Conservation (phyloP, 1,140 invertebrate species). For the Drosophila sp. region DNA sequence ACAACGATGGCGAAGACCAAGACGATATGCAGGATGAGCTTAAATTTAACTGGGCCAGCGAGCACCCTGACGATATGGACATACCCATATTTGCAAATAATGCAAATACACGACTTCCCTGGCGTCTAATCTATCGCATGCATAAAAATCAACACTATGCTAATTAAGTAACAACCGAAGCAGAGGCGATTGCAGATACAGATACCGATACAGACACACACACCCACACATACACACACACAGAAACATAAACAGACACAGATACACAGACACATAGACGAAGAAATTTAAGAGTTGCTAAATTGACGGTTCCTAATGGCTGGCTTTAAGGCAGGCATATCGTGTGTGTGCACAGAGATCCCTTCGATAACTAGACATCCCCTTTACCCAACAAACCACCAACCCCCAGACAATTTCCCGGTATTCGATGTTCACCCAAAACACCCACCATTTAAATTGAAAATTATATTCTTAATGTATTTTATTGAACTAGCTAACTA, state of each 20-base stretch:
- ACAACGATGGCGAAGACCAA: slow-evolving; percentile 23
- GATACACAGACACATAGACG: slow-evolving; percentile 49
- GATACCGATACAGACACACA: slow-evolving; percentile 12
- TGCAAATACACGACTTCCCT: slow-evolving; percentile 58
- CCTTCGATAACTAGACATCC: slow-evolving; percentile 54
- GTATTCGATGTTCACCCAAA: slow-evolving; percentile 46
- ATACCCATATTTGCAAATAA: slow-evolving; percentile 32
- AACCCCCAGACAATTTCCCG: neutral
- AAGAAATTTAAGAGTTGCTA: slow-evolving; percentile 57
- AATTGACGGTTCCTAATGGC: slow-evolving; percentile 80
- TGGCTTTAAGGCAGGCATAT: slow-evolving; percentile 74
- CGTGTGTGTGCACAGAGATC: slow-evolving; percentile 73
- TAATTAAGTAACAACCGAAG: slow-evolving; percentile 60
- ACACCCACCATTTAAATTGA: slow-evolving; percentile 17
- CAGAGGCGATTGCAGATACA: slow-evolving; percentile 27
- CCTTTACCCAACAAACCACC: no score
- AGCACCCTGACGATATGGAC: slow-evolving; percentile 42
- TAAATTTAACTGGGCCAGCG: slow-evolving; percentile 54
- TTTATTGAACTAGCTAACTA: slow-evolving; percentile 43
- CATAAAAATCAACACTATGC: slow-evolving; percentile 65
- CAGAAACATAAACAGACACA: slow-evolving; percentile 29
- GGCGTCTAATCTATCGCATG: slow-evolving; percentile 69
- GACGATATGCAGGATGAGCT: slow-evolving; percentile 45
- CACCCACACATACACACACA: slow-evolving; percentile 14
- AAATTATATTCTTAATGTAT: slow-evolving; percentile 59